Evolutionary conservation across 2,888 invertebrate genomes (phyloP).

Genomic region (Panzeria rudis): DNA sequence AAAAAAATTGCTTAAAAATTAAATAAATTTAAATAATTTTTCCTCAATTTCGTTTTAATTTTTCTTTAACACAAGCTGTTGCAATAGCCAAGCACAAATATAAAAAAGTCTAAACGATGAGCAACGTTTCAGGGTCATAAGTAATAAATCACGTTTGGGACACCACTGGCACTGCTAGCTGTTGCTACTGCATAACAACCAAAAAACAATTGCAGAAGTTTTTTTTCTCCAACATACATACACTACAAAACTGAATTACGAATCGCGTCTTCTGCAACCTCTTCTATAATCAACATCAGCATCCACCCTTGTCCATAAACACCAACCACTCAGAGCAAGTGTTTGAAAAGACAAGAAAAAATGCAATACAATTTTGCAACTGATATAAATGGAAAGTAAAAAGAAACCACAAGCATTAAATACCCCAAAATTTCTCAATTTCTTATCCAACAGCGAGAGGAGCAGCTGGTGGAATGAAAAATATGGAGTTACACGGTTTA

Average conservation of each 20-base stretch:
- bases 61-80: conserved; percentile 67
- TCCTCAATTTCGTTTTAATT: conserved; percentile 31
- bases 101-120: conserved; percentile 57
- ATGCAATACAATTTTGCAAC: conserved; percentile 57
- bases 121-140: conserved; percentile 72
- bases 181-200: conserved; percentile 68
- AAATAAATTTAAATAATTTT: conserved; percentile 61
- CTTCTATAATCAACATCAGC: conserved; percentile 18
- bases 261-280: conserved; percentile 34
- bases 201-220: conserved; percentile 70
- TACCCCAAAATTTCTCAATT: conserved; percentile 23
- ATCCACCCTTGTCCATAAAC: conserved; percentile 45
- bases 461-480: conserved; percentile 23
- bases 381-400: conserved; percentile 52
- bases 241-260: background rate
- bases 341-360: conserved; percentile 19
- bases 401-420: conserved; percentile 55
- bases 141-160: conserved; percentile 74
- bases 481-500: conserved; percentile 30
- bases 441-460: background rate
- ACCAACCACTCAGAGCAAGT: conserved; percentile 28
- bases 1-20: conserved; percentile 18
- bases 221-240: conserved; percentile 36
- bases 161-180: conserved; percentile 71
- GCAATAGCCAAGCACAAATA: conserved; percentile 27